A percentile compares a stretch with the other conserved stretches of the same genome.
These are phyloP conservation scores for Tetrao urogallus DNA, from an alignment of 2,113 vertebrate species.

Conservation along the genomic window DNA sequence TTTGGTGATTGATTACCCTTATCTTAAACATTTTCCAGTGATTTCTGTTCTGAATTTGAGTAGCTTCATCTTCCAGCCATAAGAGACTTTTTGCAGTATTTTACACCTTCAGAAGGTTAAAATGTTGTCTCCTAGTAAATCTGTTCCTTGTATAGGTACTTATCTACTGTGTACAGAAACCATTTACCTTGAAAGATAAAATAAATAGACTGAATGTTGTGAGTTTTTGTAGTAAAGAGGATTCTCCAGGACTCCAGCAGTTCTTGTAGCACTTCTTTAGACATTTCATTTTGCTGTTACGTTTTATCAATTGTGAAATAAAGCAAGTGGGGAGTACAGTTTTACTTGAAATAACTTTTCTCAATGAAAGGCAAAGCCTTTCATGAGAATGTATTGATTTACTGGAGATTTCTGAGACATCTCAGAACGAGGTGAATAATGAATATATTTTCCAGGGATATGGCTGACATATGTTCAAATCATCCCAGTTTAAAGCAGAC, in stretches of 20 bases:
- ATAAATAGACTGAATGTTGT: not conserved
- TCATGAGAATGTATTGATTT: not conserved
- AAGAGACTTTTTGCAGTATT: not conserved
- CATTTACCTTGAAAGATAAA: constrained; percentile 35
- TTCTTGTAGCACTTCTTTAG: not conserved
- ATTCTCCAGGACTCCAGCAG: not conserved
- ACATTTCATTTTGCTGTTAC: not conserved
- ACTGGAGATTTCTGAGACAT: not conserved
- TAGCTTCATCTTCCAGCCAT: not conserved
- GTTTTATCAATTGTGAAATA: not conserved
- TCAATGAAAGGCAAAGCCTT: constrained; percentile 8
- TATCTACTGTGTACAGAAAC: constrained; percentile 2
- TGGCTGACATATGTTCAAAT: not conserved
- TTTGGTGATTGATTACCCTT: constrained; percentile 16
- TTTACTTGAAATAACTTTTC: not conserved
- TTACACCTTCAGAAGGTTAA: constrained; percentile 9
- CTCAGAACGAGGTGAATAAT: not conserved
- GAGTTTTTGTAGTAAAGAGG: not conserved
- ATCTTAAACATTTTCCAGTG: constrained; percentile 1
- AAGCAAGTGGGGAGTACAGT: not conserved
- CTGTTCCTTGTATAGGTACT: not conserved
- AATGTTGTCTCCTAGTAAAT: constrained; percentile 9
- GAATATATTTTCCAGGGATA: not conserved
- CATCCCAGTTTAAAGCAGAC: not conserved
- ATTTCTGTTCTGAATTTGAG: constrained; percentile 33